Base-by-base conservation (phyloP, 2,888 invertebrate species). In the Onchidella celtica region DNA sequence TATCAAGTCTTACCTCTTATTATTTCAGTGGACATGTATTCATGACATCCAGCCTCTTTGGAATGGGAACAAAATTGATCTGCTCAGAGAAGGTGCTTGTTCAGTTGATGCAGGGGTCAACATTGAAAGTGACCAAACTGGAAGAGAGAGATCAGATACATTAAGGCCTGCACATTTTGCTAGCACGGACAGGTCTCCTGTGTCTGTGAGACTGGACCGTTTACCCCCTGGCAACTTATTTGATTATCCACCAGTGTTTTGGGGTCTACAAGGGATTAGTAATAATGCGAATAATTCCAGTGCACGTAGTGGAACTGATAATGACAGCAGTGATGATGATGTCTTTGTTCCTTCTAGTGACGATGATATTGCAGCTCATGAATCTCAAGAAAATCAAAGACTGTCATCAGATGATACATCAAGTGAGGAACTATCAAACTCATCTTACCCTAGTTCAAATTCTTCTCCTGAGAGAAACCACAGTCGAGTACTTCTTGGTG, bases 11-110 rank as follows among this genome's bases (percentile, higher is more conserved):
- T 27, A 63, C 72, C 17, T 70, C 24, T 57, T 24, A 79, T 82
- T 79, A 81, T 93, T 94, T n/a, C 93, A 97, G 96, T 98, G 97
- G 97, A 97, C 97, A 9, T 97, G 97, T 91, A 96, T 98, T 77
- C 98, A 98, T 94, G 97, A 98, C 92, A 97, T 98, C 86, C 97
- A 97, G 94, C 36, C 47, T 0, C 34, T 61, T 34, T 57, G 17
- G 34, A 59, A 36, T 59, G 73, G 24, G n/a, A 36, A 61, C 61
- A 73, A 61, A 73, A 24, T 36, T 59, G 73, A 73, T 17, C 24
- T 61, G 17, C n/a, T 61, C 24, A 73, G 59, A 59, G 73, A 73
- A 27, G 47, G 61, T 11, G 36, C 36, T 38, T 34, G 14, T 24
- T 61, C 27, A n/a, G 6, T 24, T 59, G 61, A 59, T 61, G 57